Conservation (phyloP, 53 echinoderm and acorn worm genomes). For the Mesocentrotus franciscanus region DNA sequence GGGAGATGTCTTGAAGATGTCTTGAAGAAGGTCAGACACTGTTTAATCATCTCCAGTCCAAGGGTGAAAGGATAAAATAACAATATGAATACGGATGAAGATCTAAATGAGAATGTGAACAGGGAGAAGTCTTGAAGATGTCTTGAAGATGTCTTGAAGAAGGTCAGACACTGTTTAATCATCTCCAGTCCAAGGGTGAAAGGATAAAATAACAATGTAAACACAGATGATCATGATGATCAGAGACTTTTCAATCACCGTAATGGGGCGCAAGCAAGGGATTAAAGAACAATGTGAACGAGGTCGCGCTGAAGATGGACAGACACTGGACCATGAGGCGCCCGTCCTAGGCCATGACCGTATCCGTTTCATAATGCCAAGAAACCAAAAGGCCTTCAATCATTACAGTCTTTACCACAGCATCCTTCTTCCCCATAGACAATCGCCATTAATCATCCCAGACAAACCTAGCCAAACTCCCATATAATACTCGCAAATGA, state of each 20-base stretch:
- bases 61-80: too few species aligned
- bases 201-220: neutral
- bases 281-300: neutral
- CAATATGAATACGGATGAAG: too few species aligned
- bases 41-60: neutral
- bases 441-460: neutral
- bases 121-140: too few species aligned
- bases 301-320: neutral
- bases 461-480: neutral
- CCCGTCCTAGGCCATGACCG: conserved; percentile 1
- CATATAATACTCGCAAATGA: neutral
- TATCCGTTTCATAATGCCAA: conserved; percentile 18
- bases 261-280: neutral
- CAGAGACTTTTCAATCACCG: neutral
- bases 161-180: neutral
- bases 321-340: conserved; percentile 8
- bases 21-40: neutral
- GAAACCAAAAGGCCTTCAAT: conserved; percentile 23
- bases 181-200: neutral
- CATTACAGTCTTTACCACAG: neutral
- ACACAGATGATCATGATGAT: neutral
- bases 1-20: neutral
- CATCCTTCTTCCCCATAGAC: neutral
- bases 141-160: neutral
- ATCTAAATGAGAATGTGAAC: too few species aligned